A percentile compares a stretch with the other conserved stretches of the same genome.
These are phyloP conservation scores for Meteorus cinctellus DNA, from an alignment of 2,888 invertebrate genomes.

Conservation along the genomic window DNA sequence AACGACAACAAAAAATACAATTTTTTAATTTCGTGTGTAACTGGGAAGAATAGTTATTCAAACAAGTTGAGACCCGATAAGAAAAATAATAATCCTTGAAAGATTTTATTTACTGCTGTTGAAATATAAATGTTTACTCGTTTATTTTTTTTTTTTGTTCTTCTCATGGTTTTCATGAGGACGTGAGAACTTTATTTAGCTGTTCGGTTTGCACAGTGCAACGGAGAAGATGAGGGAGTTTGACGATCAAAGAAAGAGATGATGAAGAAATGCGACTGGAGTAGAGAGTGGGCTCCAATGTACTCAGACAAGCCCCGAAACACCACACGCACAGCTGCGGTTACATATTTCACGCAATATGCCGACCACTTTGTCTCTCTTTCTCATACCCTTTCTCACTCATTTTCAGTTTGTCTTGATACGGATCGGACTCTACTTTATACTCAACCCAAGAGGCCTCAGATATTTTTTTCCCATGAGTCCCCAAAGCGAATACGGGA, in stretches of 20 bases:
- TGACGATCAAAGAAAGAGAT: slow-evolving; percentile 15
- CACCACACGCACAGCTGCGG: slow-evolving; percentile 71
- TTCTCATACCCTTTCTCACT: slow-evolving; percentile 33
- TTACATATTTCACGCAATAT: slow-evolving; percentile 71
- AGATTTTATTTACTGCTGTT: too few relatives aligned
- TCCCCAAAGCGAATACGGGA: not conserved
- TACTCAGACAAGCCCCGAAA: slow-evolving; percentile 36
- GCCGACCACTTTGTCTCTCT: slow-evolving; percentile 52
- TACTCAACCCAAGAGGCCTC: too few relatives aligned
- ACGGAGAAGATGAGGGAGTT: slow-evolving; percentile 26
- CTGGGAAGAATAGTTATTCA: too few relatives aligned
- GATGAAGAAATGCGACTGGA: not conserved
- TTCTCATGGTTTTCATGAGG: slow-evolving; percentile 45
- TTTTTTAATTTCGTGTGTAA: too few relatives aligned
- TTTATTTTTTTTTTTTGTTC: slow-evolving; percentile 43
- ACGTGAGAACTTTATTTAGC: slow-evolving; percentile 50
- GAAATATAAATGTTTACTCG: too few relatives aligned
- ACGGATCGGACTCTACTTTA: too few relatives aligned
- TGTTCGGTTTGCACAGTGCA: slow-evolving; percentile 30
- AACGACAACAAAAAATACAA: too few relatives aligned
- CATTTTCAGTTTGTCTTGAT: not conserved
- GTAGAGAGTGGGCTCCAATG: slow-evolving; percentile 23
- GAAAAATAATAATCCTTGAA: too few relatives aligned
- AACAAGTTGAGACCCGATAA: too few relatives aligned
- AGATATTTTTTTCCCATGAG: not conserved